These are phyloP conservation scores for Rambutsinella grinnellia DNA, from an alignment of 2,888 invertebrate species.

Conservation along the genomic window DNA sequence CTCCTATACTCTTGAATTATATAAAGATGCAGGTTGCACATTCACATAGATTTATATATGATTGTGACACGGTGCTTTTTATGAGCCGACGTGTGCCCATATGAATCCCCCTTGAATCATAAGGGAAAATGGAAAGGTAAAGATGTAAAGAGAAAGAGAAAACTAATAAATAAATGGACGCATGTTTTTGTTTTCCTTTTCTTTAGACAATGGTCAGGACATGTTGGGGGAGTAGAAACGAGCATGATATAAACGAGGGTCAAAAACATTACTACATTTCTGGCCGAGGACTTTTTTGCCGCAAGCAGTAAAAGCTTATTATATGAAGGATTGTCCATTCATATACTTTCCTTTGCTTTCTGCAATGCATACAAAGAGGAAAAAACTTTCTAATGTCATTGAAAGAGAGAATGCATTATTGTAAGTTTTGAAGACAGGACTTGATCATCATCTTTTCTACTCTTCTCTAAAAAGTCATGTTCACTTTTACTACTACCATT, in stretches of 20 bases:
- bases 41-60: constrained; percentile 43
- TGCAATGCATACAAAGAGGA: constrained; percentile 3
- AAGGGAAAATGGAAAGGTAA: no score
- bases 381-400: not conserved
- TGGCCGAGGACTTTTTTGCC: not conserved
- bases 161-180: no score
- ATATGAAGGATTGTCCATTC: no score
- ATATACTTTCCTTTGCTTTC: no score
- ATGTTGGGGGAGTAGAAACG: not conserved
- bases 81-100: constrained; percentile 3
- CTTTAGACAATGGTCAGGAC: not conserved
- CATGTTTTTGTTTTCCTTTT: no score
- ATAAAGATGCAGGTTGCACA: constrained; percentile 6
- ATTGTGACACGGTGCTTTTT: constrained; percentile 41
- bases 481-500: not conserved
- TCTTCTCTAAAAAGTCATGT: not conserved
- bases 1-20: no score
- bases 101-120: no score
- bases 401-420: no score
- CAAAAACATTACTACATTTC: no score
- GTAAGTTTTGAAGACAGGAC: not conserved
- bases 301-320: constrained; percentile 12
- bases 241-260: no score
- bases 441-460: not conserved
- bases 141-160: no score